These are phyloP conservation scores for Tetraodon nigroviridis DNA, from an alignment of 2,113 vertebrate genomes.

Conservation along the genomic window DNA sequence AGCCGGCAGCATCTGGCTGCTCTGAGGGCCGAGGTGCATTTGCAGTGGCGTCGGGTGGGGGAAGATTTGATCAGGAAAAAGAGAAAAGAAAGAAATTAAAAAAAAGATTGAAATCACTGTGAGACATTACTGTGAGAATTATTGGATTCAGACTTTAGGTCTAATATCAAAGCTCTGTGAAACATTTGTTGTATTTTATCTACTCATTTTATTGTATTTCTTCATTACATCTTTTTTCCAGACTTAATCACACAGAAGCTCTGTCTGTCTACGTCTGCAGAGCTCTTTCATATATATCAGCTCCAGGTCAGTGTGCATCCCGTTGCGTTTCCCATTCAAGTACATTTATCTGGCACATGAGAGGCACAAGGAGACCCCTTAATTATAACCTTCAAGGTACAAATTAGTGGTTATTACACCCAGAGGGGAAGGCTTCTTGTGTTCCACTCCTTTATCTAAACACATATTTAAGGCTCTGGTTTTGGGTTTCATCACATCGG, in stretches of 20 bases:
- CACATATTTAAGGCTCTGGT: conserved; percentile 18
- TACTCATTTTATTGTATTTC: no score
- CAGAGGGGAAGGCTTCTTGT: conserved; percentile 17
- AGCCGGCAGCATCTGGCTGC: conserved; percentile 47
- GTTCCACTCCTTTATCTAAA: conserved; percentile 33
- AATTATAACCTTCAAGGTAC: conserved; percentile 45
- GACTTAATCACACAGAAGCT: background rate
- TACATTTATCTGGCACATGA: conserved; percentile 37
- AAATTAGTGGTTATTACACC: conserved; percentile 47
- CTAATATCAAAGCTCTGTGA: background rate
- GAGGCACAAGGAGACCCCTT: conserved; percentile 19
- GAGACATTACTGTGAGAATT: background rate
- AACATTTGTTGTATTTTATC: background rate
- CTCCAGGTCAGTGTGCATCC: conserved; percentile 28
- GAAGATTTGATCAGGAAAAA: background rate
- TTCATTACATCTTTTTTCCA: no score
- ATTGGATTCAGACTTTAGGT: background rate
- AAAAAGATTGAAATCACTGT: background rate
- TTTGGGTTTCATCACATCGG: conserved; percentile 40
- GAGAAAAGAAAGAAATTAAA: background rate
- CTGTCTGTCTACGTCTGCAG: conserved; percentile 33
- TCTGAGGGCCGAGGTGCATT: conserved; percentile 9
- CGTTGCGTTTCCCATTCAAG: conserved; percentile 2
- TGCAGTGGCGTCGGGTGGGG: conserved; percentile 1
- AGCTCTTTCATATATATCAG: conserved; percentile 39